phyloP scores from a whole-genome alignment of 2,888 invertebrate species.

The Nemotelus nigrinus region DNA sequence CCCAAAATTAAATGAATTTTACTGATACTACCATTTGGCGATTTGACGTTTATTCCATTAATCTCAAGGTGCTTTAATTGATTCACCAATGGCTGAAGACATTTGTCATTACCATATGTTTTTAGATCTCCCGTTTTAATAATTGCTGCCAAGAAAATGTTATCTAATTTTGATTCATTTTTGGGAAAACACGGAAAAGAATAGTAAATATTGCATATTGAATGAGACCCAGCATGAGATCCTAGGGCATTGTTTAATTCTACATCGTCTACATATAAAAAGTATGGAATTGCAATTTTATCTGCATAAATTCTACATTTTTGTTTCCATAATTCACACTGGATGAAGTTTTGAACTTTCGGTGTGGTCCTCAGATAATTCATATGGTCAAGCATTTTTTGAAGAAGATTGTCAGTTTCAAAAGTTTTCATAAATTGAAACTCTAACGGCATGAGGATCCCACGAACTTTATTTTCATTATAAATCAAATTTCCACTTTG shows the following conservation, averaged over 20 bases:
- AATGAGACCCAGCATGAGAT: no score
- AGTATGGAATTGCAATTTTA: conserved; percentile 1
- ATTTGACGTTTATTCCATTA: conserved; percentile 51
- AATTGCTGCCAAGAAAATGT: conserved; percentile 55
- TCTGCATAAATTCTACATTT: no score
- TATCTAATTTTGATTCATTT: conserved; percentile 47
- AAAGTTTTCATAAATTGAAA: conserved; percentile 47
- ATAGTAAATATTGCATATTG: conserved; percentile 1
- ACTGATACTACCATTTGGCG: conserved; percentile 28
- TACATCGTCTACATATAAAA: conserved; percentile 35
- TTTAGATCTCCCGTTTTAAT: conserved; percentile 54
- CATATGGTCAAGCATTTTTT: not conserved
- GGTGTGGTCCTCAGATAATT: not conserved
- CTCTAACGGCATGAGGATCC: not conserved
- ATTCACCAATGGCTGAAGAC: conserved; percentile 53
- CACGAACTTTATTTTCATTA: not conserved
- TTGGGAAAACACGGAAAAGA: conserved; percentile 5
- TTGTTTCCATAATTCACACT: conserved; percentile 9
- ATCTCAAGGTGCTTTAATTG: conserved; percentile 53
- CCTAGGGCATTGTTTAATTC: conserved; percentile 38
- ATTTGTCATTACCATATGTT: conserved; percentile 53
- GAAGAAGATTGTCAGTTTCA: conserved; percentile 43
- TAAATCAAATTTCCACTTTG: not conserved
- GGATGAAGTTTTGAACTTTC: not conserved
- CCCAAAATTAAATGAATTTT: conserved; percentile 48